A percentile compares a stretch with the other conserved stretches of the same genome.
Evolutionary conservation across 2,113 vertebrate species (phyloP).

Genomic region (Physeter macrocephalus): DNA sequence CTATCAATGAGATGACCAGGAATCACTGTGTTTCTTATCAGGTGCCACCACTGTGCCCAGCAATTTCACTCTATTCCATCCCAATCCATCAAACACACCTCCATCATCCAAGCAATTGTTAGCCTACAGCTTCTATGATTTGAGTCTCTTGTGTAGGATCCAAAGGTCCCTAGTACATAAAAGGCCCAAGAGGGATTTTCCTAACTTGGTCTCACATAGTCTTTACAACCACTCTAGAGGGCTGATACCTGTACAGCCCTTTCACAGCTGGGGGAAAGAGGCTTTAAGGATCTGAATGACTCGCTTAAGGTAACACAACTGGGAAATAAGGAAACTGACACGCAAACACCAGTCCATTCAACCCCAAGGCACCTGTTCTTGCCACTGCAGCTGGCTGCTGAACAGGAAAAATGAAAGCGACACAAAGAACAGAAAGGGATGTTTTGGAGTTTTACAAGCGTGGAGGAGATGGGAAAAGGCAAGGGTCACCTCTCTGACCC

Average conservation of each 20-base stretch:
- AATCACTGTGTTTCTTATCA: neutral
- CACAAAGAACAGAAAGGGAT: neutral
- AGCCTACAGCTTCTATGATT: neutral
- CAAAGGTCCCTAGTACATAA: neutral
- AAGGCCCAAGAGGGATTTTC: neutral
- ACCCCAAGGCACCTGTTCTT: neutral
- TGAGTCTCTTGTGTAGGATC: neutral
- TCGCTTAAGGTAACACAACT: neutral
- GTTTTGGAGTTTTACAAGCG: neutral
- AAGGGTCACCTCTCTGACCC: neutral
- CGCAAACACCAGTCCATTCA: neutral
- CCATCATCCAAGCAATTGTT: neutral
- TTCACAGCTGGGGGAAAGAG: neutral
- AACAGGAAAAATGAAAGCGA: neutral
- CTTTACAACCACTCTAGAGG: neutral
- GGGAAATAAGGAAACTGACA: neutral
- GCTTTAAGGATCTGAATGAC: neutral
- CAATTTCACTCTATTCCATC: neutral
- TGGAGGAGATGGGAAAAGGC: neutral
- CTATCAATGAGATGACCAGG: neutral
- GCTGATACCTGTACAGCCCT: neutral
- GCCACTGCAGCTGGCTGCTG: neutral
- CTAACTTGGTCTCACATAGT: neutral
- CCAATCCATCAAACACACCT: neutral
- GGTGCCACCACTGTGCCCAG: fast-evolving